Percentiles rank a stretch among this genome's conserved stretches.
phyloP scores from a whole-genome alignment of 2,888 invertebrate species.

The Clostera curtula region DNA sequence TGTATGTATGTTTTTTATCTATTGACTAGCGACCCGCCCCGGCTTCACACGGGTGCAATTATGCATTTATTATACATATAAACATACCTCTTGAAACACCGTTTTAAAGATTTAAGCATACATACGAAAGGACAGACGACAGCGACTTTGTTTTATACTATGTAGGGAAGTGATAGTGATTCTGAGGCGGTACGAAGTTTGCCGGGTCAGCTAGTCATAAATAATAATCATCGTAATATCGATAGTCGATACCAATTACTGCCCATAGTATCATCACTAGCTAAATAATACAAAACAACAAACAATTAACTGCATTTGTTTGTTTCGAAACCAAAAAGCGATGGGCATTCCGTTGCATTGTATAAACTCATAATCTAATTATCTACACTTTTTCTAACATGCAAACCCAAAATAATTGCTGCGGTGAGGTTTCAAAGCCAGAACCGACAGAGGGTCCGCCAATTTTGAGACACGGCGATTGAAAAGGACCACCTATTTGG shows the following conservation, averaged over 20 bases:
- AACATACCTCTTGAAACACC: too few relatives aligned
- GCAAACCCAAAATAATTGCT: slow-evolving; percentile 38
- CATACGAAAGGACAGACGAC: too few relatives aligned
- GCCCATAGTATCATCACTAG: slow-evolving; percentile 13
- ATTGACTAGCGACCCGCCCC: too few relatives aligned
- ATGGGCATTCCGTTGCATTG: slow-evolving; percentile 51
- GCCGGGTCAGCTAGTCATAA: too few relatives aligned
- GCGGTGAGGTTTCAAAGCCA: slow-evolving; percentile 42
- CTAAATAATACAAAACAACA: slow-evolving; percentile 33
- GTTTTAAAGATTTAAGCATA: too few relatives aligned
- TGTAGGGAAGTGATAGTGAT: too few relatives aligned
- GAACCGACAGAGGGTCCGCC: slow-evolving; percentile 26
- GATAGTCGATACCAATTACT: slow-evolving; percentile 24
- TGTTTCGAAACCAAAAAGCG: slow-evolving; percentile 59
- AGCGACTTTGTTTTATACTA: too few relatives aligned
- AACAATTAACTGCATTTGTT: slow-evolving; percentile 61
- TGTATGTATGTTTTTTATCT: too few relatives aligned
- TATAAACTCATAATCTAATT: slow-evolving; percentile 69
- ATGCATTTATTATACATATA: too few relatives aligned
- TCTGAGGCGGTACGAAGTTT: too few relatives aligned
- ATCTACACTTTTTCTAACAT: slow-evolving; percentile 38
- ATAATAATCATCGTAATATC: slow-evolving; percentile 2
- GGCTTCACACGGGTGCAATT: too few relatives aligned
- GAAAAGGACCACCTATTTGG: slow-evolving; percentile 39
- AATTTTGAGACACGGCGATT: slow-evolving; percentile 30